Evolutionary conservation across 2,113 vertebrate genomes (phyloP).

Genomic region (Psilopsiagon aurifrons): DNA sequence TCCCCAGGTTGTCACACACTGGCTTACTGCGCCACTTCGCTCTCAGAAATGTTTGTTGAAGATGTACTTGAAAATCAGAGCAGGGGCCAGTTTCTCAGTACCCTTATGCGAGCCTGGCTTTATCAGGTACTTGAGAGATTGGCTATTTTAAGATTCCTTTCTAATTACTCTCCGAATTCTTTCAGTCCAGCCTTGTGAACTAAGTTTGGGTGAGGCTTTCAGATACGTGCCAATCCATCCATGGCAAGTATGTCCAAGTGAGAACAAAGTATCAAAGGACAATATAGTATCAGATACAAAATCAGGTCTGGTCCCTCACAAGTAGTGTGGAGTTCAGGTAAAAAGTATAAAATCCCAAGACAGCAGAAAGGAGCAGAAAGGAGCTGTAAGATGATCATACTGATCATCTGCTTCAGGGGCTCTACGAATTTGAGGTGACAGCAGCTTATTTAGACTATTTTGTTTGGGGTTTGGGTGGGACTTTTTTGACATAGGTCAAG

Average conservation of each 20-base stretch:
- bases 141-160: background rate
- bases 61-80: background rate
- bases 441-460: background rate
- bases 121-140: background rate
- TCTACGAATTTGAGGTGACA: background rate
- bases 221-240: background rate
- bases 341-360: background rate
- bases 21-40: background rate
- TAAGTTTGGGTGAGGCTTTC: background rate
- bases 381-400: background rate
- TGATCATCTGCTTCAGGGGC: background rate
- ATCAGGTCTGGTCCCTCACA: background rate
- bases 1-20: background rate
- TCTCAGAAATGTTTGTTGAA: background rate
- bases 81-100: background rate
- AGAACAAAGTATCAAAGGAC: background rate
- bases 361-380: background rate
- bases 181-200: background rate
- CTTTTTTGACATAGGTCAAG: background rate
- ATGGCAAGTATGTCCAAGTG: background rate
- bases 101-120: rapidly evolving
- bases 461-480: background rate
- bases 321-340: background rate
- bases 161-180: background rate
- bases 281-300: background rate